phyloP scores from a whole-genome alignment of 2,797 vertebrate species.

The Macroramphosus scolopax region DNA sequence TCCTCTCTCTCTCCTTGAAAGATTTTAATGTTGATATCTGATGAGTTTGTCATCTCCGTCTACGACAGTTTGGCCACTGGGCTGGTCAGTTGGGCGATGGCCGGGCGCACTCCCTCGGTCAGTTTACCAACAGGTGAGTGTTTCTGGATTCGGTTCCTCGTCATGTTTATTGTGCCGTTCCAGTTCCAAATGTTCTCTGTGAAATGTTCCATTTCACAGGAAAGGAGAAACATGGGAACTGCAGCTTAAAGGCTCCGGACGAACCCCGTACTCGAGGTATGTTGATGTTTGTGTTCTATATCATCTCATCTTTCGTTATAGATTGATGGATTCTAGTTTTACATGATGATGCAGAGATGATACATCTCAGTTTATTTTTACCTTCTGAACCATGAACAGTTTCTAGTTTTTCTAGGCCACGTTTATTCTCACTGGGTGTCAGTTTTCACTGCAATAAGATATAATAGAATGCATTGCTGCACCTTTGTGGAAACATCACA shows the following conservation, averaged over 20 bases:
- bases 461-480: no score
- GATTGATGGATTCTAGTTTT: no score
- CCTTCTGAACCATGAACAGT: no score
- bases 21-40: no score
- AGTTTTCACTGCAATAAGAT: no score
- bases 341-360: no score
- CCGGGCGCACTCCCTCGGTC: slow-evolving; percentile 80
- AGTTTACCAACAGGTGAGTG: slow-evolving; percentile 80
- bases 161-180: background rate
- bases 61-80: slow-evolving; percentile 82
- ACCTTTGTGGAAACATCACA: no score
- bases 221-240: slow-evolving; percentile 82
- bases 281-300: no score
- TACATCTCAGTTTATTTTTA: no score
- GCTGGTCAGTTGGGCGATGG: slow-evolving; percentile 85
- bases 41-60: slow-evolving; percentile 2
- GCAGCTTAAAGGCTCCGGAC: slow-evolving; percentile 85
- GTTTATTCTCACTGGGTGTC: no score
- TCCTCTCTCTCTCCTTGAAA: background rate
- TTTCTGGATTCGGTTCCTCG: background rate
- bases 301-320: no score
- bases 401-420: no score
- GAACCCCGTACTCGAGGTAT: slow-evolving; percentile 83
- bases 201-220: slow-evolving; percentile 53
- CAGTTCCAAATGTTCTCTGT: background rate